Evolutionary conservation across 2,888 invertebrate species (phyloP).

Genomic region (Gibbula magus): DNA sequence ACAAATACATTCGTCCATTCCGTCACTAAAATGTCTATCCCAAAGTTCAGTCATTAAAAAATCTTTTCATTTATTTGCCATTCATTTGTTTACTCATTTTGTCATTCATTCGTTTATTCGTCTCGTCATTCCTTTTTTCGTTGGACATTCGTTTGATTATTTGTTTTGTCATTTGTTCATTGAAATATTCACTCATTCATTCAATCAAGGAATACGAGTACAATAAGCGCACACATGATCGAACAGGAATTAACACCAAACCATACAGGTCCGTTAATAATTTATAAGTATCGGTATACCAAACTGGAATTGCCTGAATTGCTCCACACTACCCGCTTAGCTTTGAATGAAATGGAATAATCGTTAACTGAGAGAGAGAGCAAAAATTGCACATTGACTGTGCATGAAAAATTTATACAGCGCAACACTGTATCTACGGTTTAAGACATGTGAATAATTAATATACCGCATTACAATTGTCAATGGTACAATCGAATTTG

Average conservation of each 20-base stretch:
- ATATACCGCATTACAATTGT: neutral
- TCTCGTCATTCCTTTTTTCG: no score
- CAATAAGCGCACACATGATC: no score
- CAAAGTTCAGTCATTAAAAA: neutral
- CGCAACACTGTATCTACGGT: neutral
- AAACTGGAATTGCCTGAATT: no score
- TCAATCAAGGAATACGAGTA: neutral
- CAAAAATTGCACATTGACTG: neutral
- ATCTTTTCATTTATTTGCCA: neutral
- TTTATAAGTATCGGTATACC: no score
- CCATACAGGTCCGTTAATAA: no score
- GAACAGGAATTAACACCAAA: no score
- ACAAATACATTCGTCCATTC: no score
- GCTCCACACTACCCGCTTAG: no score
- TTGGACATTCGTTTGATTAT: neutral
- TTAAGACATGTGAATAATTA: neutral
- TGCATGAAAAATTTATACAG: neutral
- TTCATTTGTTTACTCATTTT: neutral
- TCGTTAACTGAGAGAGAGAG: neutral
- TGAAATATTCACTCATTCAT: neutral
- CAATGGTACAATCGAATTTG: no score
- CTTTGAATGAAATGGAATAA: no score
- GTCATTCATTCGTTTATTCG: neutral
- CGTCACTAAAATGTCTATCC: no score
- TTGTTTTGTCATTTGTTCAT: neutral